phyloP scores from a whole-genome alignment of 2,888 invertebrate genomes.

The Nasonia oneida region DNA sequence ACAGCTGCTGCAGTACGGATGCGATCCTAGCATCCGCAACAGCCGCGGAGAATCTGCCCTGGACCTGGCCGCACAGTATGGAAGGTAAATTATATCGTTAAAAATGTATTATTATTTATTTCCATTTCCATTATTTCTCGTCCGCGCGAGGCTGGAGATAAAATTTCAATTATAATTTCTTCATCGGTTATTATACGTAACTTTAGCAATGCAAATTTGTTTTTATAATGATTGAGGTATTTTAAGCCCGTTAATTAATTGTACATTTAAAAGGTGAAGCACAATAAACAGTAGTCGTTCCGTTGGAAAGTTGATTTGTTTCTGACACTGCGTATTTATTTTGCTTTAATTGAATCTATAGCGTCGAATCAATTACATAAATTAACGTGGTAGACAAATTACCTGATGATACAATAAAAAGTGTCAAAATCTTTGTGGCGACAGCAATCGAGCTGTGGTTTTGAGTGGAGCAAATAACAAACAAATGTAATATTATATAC shows the following conservation, averaged over 20 bases:
- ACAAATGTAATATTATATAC: too few species aligned
- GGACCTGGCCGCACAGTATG: constrained; percentile 96
- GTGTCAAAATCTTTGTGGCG: not conserved
- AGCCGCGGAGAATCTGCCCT: constrained; percentile 93
- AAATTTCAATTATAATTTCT: not conserved
- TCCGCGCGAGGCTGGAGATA: not conserved
- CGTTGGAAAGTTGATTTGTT: constrained; percentile 21
- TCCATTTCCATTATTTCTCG: not conserved
- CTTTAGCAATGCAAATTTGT: not conserved
- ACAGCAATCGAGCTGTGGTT: not conserved
- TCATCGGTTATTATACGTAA: not conserved
- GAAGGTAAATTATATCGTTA: constrained; percentile 82
- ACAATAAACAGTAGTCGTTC: not conserved
- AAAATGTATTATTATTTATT: constrained; percentile 34
- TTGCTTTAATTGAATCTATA: constrained; percentile 18
- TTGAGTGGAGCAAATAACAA: not conserved
- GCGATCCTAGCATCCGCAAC: constrained; percentile 93
- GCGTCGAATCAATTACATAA: constrained; percentile 18
- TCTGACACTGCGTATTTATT: constrained; percentile 8
- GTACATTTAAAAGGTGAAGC: not conserved
- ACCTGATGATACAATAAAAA: not conserved
- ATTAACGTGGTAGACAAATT: constrained; percentile 12
- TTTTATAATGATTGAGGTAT: not conserved
- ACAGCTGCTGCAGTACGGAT: constrained; percentile 90
- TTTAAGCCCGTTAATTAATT: constrained; percentile 46